phyloP scores from a whole-genome alignment of 2,797 vertebrate genomes.

The Sparidentex hasta region DNA sequence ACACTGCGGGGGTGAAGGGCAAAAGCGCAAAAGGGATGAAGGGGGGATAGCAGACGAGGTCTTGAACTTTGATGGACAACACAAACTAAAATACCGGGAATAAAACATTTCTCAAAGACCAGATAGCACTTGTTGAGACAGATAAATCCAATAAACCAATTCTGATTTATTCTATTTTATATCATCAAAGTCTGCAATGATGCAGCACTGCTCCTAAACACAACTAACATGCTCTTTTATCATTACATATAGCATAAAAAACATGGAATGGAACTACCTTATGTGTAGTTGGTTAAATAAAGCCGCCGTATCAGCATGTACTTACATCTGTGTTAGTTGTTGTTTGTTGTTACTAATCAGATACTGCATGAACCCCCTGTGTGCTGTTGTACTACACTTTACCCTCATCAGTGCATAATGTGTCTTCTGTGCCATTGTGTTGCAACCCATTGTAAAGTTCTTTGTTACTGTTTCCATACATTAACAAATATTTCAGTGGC shows the following conservation, averaged over 20 bases:
- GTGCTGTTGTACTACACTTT: not conserved
- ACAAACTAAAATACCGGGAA: slow-evolving; percentile 8
- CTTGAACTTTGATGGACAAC: slow-evolving; percentile 32
- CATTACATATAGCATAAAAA: not conserved
- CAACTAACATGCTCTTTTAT: not conserved
- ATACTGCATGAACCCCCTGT: not conserved
- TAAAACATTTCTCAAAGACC: not conserved
- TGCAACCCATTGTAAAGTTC: not conserved
- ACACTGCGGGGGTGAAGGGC: slow-evolving; percentile 55
- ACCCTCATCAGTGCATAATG: not conserved
- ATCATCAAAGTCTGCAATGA: not conserved
- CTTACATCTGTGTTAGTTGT: not conserved
- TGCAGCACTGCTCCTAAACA: not conserved
- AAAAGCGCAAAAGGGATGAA: slow-evolving; percentile 53
- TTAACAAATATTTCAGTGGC: slow-evolving; percentile 1
- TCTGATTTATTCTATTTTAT: too few relatives aligned
- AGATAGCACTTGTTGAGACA: not conserved
- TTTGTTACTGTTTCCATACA: not conserved
- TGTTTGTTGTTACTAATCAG: slow-evolving; percentile 8
- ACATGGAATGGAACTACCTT: too few relatives aligned
- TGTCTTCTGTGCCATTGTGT: not conserved
- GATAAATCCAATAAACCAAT: too few relatives aligned
- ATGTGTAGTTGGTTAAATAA: slow-evolving; percentile 4
- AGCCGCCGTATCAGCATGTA: not conserved
- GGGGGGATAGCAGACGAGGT: slow-evolving; percentile 37